phyloP scores from a whole-genome alignment of 2,113 vertebrate genomes.

The Podarcis muralis region DNA sequence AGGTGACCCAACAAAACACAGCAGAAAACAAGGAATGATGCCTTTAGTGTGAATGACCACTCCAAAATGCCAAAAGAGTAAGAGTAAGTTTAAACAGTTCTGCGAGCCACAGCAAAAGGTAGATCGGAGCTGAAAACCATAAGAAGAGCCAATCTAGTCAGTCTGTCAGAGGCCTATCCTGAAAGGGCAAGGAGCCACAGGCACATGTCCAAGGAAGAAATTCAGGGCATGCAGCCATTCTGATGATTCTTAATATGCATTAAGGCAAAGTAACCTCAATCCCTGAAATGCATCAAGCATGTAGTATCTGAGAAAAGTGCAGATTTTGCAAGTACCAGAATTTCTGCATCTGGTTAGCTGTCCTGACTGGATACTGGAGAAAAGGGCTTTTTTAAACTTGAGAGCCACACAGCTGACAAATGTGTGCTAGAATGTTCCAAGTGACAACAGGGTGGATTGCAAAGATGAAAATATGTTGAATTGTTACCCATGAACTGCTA shows the following conservation, averaged over 20 bases:
- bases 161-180: not conserved
- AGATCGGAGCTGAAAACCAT: not conserved
- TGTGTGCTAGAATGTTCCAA: not conserved
- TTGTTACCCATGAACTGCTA: not conserved
- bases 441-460: not conserved
- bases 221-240: not conserved
- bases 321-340: not conserved
- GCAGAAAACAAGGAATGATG: not conserved
- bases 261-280: not conserved
- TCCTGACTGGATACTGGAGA: not conserved
- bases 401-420: not conserved
- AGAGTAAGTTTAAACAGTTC: not conserved
- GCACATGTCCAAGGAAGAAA: not conserved
- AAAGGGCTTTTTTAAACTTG: not conserved
- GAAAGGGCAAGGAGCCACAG: not conserved
- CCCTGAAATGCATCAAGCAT: not conserved
- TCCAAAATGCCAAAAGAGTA: not conserved
- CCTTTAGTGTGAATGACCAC: not conserved
- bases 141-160: not conserved
- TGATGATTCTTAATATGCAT: not conserved
- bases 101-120: not conserved
- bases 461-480: not conserved
- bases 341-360: not conserved
- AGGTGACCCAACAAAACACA: not conserved
- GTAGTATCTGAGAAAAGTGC: not conserved